Base-by-base conservation (phyloP, 1,140 invertebrate species). In the Mercenaria mercenaria region DNA sequence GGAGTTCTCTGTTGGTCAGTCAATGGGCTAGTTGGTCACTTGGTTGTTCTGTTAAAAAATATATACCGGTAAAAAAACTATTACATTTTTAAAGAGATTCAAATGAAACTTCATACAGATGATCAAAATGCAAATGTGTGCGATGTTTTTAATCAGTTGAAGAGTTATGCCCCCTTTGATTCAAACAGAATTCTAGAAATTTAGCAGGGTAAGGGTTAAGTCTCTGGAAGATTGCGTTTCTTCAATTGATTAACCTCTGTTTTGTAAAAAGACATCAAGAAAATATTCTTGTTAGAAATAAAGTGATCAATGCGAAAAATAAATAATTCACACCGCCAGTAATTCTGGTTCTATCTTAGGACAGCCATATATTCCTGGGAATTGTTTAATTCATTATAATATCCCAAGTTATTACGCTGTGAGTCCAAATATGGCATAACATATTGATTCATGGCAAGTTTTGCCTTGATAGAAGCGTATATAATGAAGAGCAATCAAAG, bases 361-460 rank as follows among this genome's bases (percentile, higher is more conserved):
- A 29, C 23, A 41, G 47, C 29, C 1, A 1, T 26, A 79, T 47
- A 56, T 32, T 32, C 76, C 20, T 37, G 76, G 76, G 76, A 79
- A 79, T 41, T 79, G 29, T 79, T 47, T 79, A 52, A 79, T 79
- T 79, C 76, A 79, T 79, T 79, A 79, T 56, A 52, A 50, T 47
- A 79, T 79, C n/a, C 20, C 76, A 56, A 52, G 76, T 52, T 56
- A 79, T 79, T 52, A n/a, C 29, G 32, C 15, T 56, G 41, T 50
- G 29, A 11, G 15, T 34, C 76, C 47, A 50, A 79, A 79, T 79
- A 79, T 79, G 76, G 76, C 32, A 50, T 59, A 41, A 47, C 47
- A 69, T 67, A 83, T 83, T 83, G 81, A 83, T 83, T 67, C 8
- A 26, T 50, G 32, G 18, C 37, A n/a, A 29, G 34, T 47, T 69